Percentiles rank a stretch among this genome's conserved stretches.
Conservation (phyloP, 2,888 invertebrate genomes). For the Sepioteuthis lessoniana region DNA sequence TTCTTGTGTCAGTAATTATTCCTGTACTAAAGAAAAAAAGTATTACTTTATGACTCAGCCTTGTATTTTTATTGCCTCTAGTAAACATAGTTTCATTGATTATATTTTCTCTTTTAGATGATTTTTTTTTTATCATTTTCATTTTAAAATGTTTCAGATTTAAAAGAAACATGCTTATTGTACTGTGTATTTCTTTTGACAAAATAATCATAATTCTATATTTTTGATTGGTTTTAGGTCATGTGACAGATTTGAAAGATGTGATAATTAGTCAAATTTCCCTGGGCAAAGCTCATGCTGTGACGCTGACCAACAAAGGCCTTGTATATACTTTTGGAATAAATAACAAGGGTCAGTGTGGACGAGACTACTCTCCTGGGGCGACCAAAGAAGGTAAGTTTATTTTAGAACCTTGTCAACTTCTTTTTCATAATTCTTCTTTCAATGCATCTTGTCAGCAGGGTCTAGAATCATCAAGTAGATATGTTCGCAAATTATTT, state of each 20-base stretch:
- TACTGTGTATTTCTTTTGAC: not conserved
- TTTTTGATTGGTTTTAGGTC: slow-evolving; percentile 76
- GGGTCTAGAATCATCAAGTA: too few relatives aligned
- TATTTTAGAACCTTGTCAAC: not conserved
- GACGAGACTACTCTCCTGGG: slow-evolving; percentile 80
- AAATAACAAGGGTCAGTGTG: slow-evolving; percentile 98
- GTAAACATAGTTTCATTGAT: too few relatives aligned
- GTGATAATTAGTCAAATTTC: slow-evolving; percentile 85
- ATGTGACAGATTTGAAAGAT: slow-evolving; percentile 84
- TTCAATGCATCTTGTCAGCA: too few relatives aligned
- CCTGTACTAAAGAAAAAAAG: too few relatives aligned
- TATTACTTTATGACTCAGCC: too few relatives aligned
- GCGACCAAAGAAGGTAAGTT: slow-evolving; percentile 76
- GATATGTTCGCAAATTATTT: too few relatives aligned
- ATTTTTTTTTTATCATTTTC: not conserved
- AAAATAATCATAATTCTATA: not conserved
- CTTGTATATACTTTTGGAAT: slow-evolving; percentile 95
- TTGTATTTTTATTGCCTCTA: too few relatives aligned
- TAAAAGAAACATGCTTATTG: not conserved
- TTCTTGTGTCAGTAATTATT: too few relatives aligned
- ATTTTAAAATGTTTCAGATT: not conserved
- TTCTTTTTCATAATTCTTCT: too few relatives aligned
- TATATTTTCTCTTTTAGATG: too few relatives aligned
- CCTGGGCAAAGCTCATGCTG: slow-evolving; percentile 96
- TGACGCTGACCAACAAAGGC: slow-evolving; percentile 89